Evolutionary conservation across 37 sponge, comb jelly and placozoan species (phyloP), one percentile per base, ranked within the genome.

Genomic region (Mnemiopsis leidyi): DNA sequence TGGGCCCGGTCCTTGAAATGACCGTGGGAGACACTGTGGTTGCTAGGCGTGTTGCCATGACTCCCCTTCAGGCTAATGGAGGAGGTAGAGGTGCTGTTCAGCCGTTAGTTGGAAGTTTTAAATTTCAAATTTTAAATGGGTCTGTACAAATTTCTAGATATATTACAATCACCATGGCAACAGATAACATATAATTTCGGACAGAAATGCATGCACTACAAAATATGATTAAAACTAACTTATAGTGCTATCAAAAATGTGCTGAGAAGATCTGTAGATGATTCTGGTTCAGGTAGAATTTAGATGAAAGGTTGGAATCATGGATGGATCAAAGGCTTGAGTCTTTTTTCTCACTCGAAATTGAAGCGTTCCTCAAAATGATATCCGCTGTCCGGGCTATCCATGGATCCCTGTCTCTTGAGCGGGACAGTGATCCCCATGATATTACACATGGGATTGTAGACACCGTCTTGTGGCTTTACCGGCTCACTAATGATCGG

Each of bases 401-500:
- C 73, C 2, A 25, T 28, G 2, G 73, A 69, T 21, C 29, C 28
- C 21, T 25, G 73, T 69, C 73, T 69, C 73, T 69, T 69, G 73
- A 79, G 82, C 1, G 82, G 33, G 36, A 79, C 82, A 20, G 34
- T 16, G 37, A 79, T 79, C 21, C 82, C 82, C 82, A 79, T 79
- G 36, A 79, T 79, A 29, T 2, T 79, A 7, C 37, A 35, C 30
- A 79, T 5, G 33, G 82, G 82, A 9, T 79, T 79, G 82, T 79
- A 69, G 73, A 69, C 73, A 21, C 73, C 73, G 73, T 69, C 73
- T 28, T 69, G 28, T 25, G 73, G 73, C n/a, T 28, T 25, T 20
- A 28, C 29, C 2, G 73, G 73, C 28, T 21, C 73, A 20, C 73
- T 69, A 25, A 69, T 69, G 1, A 28, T 25, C 73, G 24, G 28